Conservation (phyloP, 2,113 vertebrate genomes). For the Haemorhous mexicanus region DNA sequence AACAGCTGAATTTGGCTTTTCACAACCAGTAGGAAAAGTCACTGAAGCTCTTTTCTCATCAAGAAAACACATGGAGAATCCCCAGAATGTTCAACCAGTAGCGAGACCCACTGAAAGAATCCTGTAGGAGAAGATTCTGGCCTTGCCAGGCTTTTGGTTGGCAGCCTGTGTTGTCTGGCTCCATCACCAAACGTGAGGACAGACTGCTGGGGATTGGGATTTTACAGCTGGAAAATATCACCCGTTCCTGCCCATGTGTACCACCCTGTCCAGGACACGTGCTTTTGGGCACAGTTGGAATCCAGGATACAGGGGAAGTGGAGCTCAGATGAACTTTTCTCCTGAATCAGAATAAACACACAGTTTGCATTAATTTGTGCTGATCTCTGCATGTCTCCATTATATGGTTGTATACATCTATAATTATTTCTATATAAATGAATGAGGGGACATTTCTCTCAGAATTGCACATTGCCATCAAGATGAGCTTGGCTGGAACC, state of each 20-base stretch:
- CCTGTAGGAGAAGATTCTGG: not conserved
- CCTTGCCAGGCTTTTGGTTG: not conserved
- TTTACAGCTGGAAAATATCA: not conserved
- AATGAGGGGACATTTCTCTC: not conserved
- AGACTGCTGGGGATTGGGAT: not conserved
- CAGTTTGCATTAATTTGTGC: not conserved
- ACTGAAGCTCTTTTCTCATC: not conserved
- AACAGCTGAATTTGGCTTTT: not conserved
- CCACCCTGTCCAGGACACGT: not conserved
- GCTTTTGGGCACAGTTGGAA: not conserved
- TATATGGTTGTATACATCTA: not conserved
- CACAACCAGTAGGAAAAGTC: not conserved
- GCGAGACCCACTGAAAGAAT: not conserved
- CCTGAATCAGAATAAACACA: not conserved
- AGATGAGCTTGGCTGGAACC: not conserved
- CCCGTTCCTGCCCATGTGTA: not conserved
- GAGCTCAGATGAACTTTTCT: not conserved
- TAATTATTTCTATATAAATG: conserved; percentile 1
- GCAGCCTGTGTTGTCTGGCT: not conserved
- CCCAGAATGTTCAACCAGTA: not conserved
- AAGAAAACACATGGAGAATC: not conserved
- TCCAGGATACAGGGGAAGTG: not conserved
- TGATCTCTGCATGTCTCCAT: not conserved
- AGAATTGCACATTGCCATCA: not conserved
- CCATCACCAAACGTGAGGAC: not conserved